A percentile compares a stretch with the other conserved stretches of the same genome.
These are phyloP conservation scores for Myrmophylax atrothorax DNA, from an alignment of 2,113 vertebrate species.

Conservation along the genomic window DNA sequence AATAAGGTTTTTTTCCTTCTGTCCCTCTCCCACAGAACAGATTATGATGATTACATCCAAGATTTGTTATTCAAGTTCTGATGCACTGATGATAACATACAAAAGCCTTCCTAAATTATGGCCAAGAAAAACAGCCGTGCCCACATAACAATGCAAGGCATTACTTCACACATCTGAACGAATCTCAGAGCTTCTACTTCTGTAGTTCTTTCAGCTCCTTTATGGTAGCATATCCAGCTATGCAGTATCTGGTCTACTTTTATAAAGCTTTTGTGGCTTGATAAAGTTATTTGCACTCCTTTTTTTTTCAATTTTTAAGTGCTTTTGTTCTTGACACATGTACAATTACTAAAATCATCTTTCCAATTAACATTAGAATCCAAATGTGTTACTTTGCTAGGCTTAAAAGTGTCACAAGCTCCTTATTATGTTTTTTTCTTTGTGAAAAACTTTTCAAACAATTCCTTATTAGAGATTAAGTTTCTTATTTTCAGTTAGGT, in stretches of 20 bases:
- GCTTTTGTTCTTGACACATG: neutral
- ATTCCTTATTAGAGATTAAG: neutral
- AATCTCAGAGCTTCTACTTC: neutral
- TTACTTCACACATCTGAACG: neutral
- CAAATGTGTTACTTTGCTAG: neutral
- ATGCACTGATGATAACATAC: neutral
- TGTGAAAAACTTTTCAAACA: neutral
- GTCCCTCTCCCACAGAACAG: neutral
- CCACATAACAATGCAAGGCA: slow-evolving; percentile 12
- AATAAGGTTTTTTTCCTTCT: neutral
- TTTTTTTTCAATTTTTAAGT: neutral
- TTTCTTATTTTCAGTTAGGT: neutral
- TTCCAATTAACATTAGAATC: slow-evolving; percentile 16
- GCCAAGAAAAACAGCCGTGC: slow-evolving; percentile 45
- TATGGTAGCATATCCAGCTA: neutral
- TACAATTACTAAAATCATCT: neutral
- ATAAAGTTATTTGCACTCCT: neutral
- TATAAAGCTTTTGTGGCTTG: neutral
- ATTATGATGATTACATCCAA: neutral
- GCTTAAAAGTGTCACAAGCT: neutral
- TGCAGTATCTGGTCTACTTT: neutral
- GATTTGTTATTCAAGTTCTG: slow-evolving; percentile 35
- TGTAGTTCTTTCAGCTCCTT: neutral
- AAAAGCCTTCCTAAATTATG: slow-evolving; percentile 10
- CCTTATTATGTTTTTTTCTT: neutral